Percentiles rank a stretch among this genome's conserved stretches.
phyloP scores from a whole-genome alignment of 2,888 invertebrate genomes.

The Leptinotarsa haldemani region DNA sequence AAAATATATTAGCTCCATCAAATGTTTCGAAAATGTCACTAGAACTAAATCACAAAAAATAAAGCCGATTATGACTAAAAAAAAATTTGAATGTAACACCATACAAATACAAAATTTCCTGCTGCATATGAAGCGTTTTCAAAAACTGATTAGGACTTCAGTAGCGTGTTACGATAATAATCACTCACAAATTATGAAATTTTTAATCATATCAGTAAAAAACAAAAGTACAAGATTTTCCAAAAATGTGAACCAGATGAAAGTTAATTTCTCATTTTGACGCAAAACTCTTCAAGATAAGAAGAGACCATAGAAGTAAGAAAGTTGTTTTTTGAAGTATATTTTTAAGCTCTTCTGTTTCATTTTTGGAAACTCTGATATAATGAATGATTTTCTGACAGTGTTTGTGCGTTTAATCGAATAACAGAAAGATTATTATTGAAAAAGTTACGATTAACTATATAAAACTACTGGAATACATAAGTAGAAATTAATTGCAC shows the following conservation, averaged over 20 bases:
- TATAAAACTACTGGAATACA: conserved; percentile 24
- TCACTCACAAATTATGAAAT: not conserved
- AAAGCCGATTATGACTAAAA: conserved; percentile 26
- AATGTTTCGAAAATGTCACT: conserved; percentile 11
- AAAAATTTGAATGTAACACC: not conserved
- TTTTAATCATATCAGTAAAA: not conserved
- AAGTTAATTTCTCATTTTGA: not conserved
- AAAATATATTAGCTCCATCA: conserved; percentile 28
- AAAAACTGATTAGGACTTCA: too few species aligned
- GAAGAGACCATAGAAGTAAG: too few species aligned
- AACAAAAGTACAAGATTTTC: not conserved
- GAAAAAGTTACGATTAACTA: not conserved
- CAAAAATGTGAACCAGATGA: not conserved
- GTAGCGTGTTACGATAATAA: not conserved
- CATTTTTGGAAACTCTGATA: not conserved
- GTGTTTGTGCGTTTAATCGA: conserved; percentile 8
- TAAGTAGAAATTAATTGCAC: conserved; percentile 31
- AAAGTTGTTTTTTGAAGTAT: not conserved
- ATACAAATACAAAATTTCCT: not conserved
- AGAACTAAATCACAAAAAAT: conserved; percentile 32
- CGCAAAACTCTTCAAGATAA: too few species aligned
- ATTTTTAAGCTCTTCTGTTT: too few species aligned
- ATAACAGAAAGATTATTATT: not conserved
- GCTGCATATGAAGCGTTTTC: too few species aligned
- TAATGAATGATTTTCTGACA: not conserved